Base-by-base conservation (phyloP, 2,113 vertebrate species). In the Sminthopsis crassicaudata region DNA sequence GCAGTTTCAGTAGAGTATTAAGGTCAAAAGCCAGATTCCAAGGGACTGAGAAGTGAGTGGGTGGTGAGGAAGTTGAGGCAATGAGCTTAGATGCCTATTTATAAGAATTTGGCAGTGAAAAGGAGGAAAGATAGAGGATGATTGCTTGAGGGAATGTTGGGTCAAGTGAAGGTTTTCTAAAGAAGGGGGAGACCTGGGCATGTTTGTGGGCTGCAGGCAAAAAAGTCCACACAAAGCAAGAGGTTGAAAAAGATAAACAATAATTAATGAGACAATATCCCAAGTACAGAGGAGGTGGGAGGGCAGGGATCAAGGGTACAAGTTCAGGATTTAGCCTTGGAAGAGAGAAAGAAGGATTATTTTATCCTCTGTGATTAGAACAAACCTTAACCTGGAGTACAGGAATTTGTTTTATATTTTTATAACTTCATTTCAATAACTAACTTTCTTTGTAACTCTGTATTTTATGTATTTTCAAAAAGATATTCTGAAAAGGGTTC, bases 1-100 rank as follows among this genome's bases (percentile, higher is more conserved):
- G 22, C 16, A 84, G n/a, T 84, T 84, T 84, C n/a, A 84, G n/a
- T 8, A 42, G 67, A 76, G 67, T n/a, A 36, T 0, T 23, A n/a
- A 42, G 67, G 67, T 84, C 67, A 84, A n/a, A 84, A 84, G 67
- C 36, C n/a, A 84, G 67, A 84, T 84, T 84, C 67, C n/a, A 84
- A 42, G 67, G 67, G 67, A 84, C 67, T 84, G 67, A 84, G 67
- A 84, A 84, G 67, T 84, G n/a, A 84, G 67, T 84, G 67, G 67
- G 67, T 84, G 67, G 67, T 42, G n/a, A 84, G 67, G 67, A 22
- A 84, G n/a, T 84, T n/a, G n/a, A 84, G n/a, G 67, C 67, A 84
- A 42, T 42, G 67, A 84, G 67, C 19, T 84, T 84, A 84, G 67
- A 84, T 84, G 67, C 22, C 67, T 84, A 84, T 84, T 84, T 84